Base-by-base conservation (phyloP, 2,113 vertebrate species). In the Ceuthmochares aereus region DNA sequence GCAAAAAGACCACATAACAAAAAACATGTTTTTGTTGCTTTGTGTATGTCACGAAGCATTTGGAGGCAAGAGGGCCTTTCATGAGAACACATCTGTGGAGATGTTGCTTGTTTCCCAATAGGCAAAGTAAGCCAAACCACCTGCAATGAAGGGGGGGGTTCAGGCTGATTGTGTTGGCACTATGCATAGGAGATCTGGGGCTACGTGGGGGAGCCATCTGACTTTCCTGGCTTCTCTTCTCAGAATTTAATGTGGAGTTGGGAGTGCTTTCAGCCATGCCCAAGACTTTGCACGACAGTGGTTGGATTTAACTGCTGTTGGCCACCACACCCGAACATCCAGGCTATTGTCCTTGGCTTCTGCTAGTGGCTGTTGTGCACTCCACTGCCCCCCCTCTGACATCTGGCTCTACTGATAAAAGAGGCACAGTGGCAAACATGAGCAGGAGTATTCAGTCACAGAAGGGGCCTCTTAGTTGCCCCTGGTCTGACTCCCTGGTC, bases 381-480 rank as follows among this genome's bases (percentile, higher is more conserved):
- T 47, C 14, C 21, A 18, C 10, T 1, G 4, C 10, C 37, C 72
- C 60, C 30, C 43, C 12, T 5, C 12, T 5, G 8, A 30, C 92
- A 75, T 94, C 85, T 96, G 92, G 83, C 64, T n/a, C 16, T 32
- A 25, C 34, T 94, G 96, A 97, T 94, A 95, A 96, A 96, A 40
- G 91, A 80, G 34, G 5, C 30, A 12, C 6, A 19, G 36, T 2
- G 49, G 67, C 5, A 3, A 75, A 76, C 76, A 76, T 7, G 63
- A 69, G 25, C 59, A 84, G 49, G 37, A 91, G 47, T 4, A 8
- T 64, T 25, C 19, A 68, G 75, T 56, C 30, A 30, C 51, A 69
- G 87, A 67, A 5, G 58, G 36, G 47, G 59, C 70, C 90, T 92
- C 80, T 66, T 75, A 10, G 27, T 82, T 59, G 22, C 45, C 60